Evolutionary conservation across 2,113 vertebrate genomes (phyloP).

Genomic region (Anarrhichthys ocellatus): DNA sequence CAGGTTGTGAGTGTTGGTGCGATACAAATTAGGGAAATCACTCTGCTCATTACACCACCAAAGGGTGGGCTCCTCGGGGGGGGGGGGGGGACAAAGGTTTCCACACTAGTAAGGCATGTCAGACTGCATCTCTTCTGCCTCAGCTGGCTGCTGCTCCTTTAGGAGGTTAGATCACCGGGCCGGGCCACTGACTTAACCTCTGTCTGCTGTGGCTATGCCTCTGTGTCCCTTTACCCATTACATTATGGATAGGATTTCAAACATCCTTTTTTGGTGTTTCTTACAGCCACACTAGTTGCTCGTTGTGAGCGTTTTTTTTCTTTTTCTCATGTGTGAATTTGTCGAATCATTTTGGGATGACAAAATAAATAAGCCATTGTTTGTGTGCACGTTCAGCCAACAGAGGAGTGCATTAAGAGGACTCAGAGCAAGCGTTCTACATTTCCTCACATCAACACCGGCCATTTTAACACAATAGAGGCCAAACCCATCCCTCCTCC

Average conservation of each 20-base stretch:
- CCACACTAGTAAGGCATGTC: slow-evolving; percentile 79
- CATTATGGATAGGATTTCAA: slow-evolving; percentile 41
- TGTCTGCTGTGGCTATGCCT: slow-evolving; percentile 55
- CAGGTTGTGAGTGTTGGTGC: slow-evolving; percentile 65
- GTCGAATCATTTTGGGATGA: slow-evolving; percentile 28
- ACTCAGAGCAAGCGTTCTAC: slow-evolving; percentile 29
- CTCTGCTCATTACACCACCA: slow-evolving; percentile 79
- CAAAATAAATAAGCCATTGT: slow-evolving; percentile 25
- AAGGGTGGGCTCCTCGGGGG: slow-evolving; percentile 74
- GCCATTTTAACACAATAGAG: slow-evolving; percentile 62
- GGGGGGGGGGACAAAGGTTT: slow-evolving; percentile 70
- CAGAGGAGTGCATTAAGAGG: slow-evolving; percentile 29
- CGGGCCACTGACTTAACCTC: slow-evolving; percentile 69
- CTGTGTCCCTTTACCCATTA: slow-evolving; percentile 56
- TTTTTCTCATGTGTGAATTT: slow-evolving; percentile 30
- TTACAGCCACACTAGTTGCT: slow-evolving; percentile 38
- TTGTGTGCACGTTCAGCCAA: slow-evolving; percentile 30
- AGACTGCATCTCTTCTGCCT: slow-evolving; percentile 74
- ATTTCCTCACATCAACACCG: slow-evolving; percentile 60
- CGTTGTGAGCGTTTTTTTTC: slow-evolving; percentile 5
- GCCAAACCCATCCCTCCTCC: slow-evolving; percentile 49
- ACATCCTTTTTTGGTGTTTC: slow-evolving; percentile 27
- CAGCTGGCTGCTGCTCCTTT: slow-evolving; percentile 74
- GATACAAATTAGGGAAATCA: slow-evolving; percentile 84
- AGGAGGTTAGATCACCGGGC: slow-evolving; percentile 66